Conservation (phyloP, 35 echinoderm and acorn worm species). For the Chiridota heheva region DNA sequence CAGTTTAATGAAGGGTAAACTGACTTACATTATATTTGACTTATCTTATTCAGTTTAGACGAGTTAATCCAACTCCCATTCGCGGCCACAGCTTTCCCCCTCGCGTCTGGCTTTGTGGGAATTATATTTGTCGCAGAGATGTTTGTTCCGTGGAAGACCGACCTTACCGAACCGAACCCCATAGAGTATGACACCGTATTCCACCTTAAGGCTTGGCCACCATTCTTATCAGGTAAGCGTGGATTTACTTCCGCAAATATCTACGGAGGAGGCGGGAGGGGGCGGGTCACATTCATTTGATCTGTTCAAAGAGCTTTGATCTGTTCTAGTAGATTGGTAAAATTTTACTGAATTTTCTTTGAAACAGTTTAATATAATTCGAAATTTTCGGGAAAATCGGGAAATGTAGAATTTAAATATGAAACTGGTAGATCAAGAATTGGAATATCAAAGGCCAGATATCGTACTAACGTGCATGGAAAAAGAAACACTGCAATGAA, state of each 20-base stretch:
- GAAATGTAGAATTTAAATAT: not conserved
- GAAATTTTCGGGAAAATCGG: not conserved
- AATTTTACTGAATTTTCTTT: not conserved
- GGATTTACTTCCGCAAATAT: not conserved
- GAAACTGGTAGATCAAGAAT: too few species aligned
- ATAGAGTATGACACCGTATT: not conserved
- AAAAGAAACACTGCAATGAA: too few species aligned
- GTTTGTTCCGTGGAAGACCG: constrained; percentile 53
- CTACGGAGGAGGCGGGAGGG: too few species aligned
- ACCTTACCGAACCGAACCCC: constrained; percentile 41
- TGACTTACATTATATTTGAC: not conserved
- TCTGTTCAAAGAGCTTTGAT: not conserved
- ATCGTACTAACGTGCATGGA: too few species aligned
- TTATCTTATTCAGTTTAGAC: constrained; percentile 48
- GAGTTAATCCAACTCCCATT: constrained; percentile 22
- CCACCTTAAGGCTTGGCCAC: constrained; percentile 53
- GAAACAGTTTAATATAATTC: not conserved
- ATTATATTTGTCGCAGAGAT: constrained; percentile 35
- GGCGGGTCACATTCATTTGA: not conserved
- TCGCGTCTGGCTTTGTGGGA: constrained; percentile 18
- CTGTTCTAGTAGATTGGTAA: not conserved
- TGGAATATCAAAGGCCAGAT: too few species aligned
- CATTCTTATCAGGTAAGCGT: constrained; percentile 48
- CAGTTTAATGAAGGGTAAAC: too few species aligned
- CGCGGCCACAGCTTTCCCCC: constrained; percentile 12